A percentile compares a stretch with the other conserved stretches of the same genome.
These are phyloP conservation scores for Odocoileus virginianus DNA, from an alignment of 2,113 vertebrate species.

Conservation along the genomic window DNA sequence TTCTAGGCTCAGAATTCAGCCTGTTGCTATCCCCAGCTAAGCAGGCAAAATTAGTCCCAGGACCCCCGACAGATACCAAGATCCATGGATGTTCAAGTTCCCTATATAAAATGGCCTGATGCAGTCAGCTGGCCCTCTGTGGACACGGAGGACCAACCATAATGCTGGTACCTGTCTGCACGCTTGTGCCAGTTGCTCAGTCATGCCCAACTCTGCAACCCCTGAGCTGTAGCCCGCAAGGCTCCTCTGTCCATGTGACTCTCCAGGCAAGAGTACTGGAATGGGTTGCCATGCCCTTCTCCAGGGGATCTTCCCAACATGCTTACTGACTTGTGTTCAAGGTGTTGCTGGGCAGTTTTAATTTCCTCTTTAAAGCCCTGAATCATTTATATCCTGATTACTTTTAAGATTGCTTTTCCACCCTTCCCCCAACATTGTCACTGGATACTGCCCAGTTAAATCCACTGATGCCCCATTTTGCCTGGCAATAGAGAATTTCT, in stretches of 20 bases:
- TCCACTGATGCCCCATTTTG: background rate
- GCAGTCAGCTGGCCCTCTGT: background rate
- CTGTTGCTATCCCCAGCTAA: background rate
- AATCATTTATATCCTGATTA: background rate
- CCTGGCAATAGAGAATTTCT: background rate
- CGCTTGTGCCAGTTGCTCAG: background rate
- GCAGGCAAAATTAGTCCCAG: background rate
- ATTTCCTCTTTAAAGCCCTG: conserved; percentile 22
- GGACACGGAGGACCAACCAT: background rate
- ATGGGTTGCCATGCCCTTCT: background rate
- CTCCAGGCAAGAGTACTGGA: background rate
- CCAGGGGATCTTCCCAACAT: background rate
- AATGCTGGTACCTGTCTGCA: background rate
- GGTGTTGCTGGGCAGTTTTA: background rate
- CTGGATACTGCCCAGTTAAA: background rate
- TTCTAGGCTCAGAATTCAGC: background rate
- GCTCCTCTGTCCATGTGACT: background rate
- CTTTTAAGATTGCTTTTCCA: background rate
- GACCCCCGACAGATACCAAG: background rate
- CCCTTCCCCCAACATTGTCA: background rate
- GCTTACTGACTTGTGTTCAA: background rate
- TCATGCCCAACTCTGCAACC: background rate
- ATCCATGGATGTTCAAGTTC: background rate
- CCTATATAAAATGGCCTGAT: background rate
- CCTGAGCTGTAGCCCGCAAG: background rate